These are phyloP conservation scores for Dromococcyx pavoninus DNA, from an alignment of 2,797 vertebrate species.

Conservation along the genomic window DNA sequence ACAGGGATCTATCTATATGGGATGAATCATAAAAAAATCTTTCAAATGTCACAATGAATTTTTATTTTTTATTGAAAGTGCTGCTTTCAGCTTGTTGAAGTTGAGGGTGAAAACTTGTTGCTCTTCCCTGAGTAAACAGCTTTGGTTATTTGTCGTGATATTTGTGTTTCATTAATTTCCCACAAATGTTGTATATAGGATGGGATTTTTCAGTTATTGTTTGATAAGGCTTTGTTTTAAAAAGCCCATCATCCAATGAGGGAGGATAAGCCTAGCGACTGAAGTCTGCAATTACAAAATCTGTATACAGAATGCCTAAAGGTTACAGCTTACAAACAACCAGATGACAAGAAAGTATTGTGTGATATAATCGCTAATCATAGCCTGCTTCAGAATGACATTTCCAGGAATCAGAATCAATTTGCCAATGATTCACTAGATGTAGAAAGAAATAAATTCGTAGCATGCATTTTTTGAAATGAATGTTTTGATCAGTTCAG, in stretches of 20 bases:
- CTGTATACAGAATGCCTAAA: slow-evolving; percentile 10
- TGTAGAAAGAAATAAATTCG: slow-evolving; percentile 18
- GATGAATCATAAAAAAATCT: not conserved
- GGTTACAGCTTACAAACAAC: slow-evolving; percentile 43
- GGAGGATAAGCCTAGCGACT: not conserved
- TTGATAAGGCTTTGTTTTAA: slow-evolving; percentile 1
- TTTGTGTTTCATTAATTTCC: not conserved
- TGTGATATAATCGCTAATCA: slow-evolving; percentile 48
- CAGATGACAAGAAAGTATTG: slow-evolving; percentile 24
- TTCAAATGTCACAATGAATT: not conserved
- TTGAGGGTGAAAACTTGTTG: not conserved
- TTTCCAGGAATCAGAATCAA: slow-evolving; percentile 41
- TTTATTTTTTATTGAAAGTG: not conserved
- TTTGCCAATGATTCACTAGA: slow-evolving; percentile 43
- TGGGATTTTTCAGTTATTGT: not conserved
- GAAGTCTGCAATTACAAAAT: slow-evolving; percentile 34
- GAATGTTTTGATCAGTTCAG: slow-evolving; percentile 29
- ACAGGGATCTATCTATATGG: not conserved
- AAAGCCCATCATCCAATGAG: not conserved
- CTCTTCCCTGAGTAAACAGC: not conserved
- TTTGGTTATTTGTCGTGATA: not conserved
- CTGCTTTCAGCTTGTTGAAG: not conserved
- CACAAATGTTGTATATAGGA: not conserved
- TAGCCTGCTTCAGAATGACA: slow-evolving; percentile 16
- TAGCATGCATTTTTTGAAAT: not conserved